A percentile compares a stretch with the other conserved stretches of the same genome.
These are phyloP conservation scores for Pogonomyrmex californicus DNA, from an alignment of 1,140 invertebrate species.

Conservation along the genomic window DNA sequence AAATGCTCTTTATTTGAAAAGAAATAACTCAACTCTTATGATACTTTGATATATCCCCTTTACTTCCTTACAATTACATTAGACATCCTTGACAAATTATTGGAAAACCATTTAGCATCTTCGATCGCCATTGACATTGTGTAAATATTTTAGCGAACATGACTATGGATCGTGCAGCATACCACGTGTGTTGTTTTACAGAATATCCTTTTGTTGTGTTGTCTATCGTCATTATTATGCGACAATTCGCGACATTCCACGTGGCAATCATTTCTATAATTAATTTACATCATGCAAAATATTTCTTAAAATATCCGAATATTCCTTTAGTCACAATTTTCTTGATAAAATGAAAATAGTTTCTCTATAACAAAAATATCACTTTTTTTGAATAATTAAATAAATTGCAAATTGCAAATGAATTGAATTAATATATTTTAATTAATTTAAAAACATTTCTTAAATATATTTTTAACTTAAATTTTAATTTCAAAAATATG, in stretches of 20 bases:
- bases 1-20: neutral
- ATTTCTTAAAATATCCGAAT: neutral
- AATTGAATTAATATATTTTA: neutral
- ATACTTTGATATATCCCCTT: slow-evolving; percentile 5
- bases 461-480: neutral
- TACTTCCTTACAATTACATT: slow-evolving; percentile 28
- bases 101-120: slow-evolving; percentile 21
- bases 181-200: neutral
- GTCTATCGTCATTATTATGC: slow-evolving; percentile 1
- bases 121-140: slow-evolving; percentile 58
- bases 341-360: neutral
- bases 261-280: slow-evolving; percentile 1
- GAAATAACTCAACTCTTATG: slow-evolving; percentile 1
- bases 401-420: neutral
- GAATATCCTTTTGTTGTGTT: neutral
- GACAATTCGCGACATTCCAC: neutral
- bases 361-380: neutral
- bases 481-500: neutral
- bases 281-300: neutral
- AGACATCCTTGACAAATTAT: slow-evolving; percentile 34
- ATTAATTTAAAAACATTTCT: neutral
- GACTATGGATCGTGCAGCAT: neutral
- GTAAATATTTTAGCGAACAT: slow-evolving; percentile 48
- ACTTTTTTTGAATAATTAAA: neutral
- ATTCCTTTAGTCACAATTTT: neutral